A percentile compares a stretch with the other conserved stretches of the same genome.
phyloP scores from a whole-genome alignment of 35 echinoderm and acorn worm genomes.

The Acanthaster planci region DNA sequence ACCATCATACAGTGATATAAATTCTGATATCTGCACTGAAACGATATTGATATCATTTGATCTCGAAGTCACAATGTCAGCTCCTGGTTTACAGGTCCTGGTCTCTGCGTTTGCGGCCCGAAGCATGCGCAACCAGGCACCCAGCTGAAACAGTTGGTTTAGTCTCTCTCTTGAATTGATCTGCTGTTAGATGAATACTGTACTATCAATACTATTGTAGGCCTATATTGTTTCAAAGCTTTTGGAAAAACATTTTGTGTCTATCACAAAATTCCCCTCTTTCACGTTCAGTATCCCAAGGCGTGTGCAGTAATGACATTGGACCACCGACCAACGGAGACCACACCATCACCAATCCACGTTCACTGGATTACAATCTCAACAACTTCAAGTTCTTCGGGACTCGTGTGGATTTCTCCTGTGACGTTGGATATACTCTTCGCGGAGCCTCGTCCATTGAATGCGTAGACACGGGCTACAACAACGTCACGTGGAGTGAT shows the following conservation, averaged over 20 bases:
- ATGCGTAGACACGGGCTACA: neutral
- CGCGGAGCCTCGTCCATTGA: neutral
- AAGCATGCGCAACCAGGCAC: no score
- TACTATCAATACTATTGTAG: neutral
- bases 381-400: slow-evolving; percentile 12
- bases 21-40: neutral
- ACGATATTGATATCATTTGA: no score
- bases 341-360: neutral
- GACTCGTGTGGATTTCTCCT: neutral
- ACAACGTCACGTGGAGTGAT: slow-evolving; percentile 7
- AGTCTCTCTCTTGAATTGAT: no score
- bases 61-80: no score
- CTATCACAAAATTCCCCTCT: no score
- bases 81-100: no score
- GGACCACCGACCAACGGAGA: neutral
- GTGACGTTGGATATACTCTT: neutral
- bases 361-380: slow-evolving; percentile 4
- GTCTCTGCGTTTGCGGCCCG: no score
- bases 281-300: slow-evolving; percentile 17
- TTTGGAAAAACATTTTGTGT: neutral
- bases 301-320: neutral
- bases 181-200: no score
- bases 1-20: neutral
- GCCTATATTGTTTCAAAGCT: neutral
- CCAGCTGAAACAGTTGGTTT: no score